These are phyloP conservation scores for Sebastolobus alascanus DNA, from an alignment of 2,797 vertebrate species.

Conservation along the genomic window DNA sequence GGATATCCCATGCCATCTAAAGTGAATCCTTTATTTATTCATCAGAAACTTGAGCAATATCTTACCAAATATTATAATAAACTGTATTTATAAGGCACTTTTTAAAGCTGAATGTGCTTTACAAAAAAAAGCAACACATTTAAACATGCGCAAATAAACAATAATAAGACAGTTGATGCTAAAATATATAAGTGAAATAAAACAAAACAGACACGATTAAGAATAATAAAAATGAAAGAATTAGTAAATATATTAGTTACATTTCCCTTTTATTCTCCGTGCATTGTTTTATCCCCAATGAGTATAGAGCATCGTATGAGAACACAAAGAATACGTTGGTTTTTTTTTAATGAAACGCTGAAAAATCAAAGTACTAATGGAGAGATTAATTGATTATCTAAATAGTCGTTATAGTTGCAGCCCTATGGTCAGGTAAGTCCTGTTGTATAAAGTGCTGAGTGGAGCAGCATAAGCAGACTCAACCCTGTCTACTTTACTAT, in stretches of 20 bases:
- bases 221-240: background rate
- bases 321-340: background rate
- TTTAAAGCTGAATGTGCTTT: background rate
- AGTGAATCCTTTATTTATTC: background rate
- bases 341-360: background rate
- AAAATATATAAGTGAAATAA: background rate
- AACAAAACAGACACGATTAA: background rate
- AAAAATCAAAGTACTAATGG: background rate
- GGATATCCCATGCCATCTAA: background rate
- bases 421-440: background rate
- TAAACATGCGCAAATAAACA: background rate
- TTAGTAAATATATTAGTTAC: background rate
- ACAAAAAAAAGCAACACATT: background rate
- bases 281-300: background rate
- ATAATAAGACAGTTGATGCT: background rate
- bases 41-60: background rate
- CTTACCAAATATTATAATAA: background rate
- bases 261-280: background rate
- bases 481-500: slow-evolving; percentile 10
- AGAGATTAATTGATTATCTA: background rate
- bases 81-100: background rate
- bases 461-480: slow-evolving; percentile 1
- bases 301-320: background rate
- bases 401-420: background rate
- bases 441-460: slow-evolving; percentile 1